phyloP scores from a whole-genome alignment of 2,888 invertebrate species.

The Petrophora chlorosata region DNA sequence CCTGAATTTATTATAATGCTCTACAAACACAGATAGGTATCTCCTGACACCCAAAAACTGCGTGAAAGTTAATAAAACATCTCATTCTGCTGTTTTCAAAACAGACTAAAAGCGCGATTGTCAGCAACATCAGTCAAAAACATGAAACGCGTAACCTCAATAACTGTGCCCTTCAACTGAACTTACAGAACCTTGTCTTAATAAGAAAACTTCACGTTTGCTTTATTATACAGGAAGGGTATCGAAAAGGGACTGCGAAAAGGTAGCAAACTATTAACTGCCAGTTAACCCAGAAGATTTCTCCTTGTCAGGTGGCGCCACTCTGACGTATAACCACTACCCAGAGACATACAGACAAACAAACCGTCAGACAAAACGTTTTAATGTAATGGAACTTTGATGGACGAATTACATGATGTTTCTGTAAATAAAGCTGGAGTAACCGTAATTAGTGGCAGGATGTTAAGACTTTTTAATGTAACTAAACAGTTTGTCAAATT shows the following conservation, averaged over 20 bases:
- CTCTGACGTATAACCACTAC: slow-evolving; percentile 31
- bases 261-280: background rate
- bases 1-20: no score
- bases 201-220: background rate
- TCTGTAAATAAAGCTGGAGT: slow-evolving; percentile 18
- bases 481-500: slow-evolving; percentile 15
- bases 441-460: slow-evolving; percentile 18
- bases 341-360: slow-evolving; percentile 47
- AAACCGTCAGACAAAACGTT: slow-evolving; percentile 47
- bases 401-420: slow-evolving; percentile 33
- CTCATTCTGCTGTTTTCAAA: slow-evolving; percentile 7
- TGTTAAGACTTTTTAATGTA: slow-evolving; percentile 20
- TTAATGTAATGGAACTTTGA: slow-evolving; percentile 52
- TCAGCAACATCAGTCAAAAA: slow-evolving; percentile 7
- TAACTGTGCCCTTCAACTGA: background rate
- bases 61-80: background rate
- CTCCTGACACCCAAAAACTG: no score
- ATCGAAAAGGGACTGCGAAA: no score
- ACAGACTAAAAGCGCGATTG: slow-evolving; percentile 8
- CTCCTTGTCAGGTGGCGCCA: slow-evolving; percentile 41
- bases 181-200: background rate
- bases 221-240: no score
- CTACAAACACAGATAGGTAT: no score
- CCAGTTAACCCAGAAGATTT: slow-evolving; percentile 2
- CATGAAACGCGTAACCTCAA: slow-evolving; percentile 12